Conservation (phyloP, 2,888 invertebrate species). For the Chaetoderma sp. region DNA sequence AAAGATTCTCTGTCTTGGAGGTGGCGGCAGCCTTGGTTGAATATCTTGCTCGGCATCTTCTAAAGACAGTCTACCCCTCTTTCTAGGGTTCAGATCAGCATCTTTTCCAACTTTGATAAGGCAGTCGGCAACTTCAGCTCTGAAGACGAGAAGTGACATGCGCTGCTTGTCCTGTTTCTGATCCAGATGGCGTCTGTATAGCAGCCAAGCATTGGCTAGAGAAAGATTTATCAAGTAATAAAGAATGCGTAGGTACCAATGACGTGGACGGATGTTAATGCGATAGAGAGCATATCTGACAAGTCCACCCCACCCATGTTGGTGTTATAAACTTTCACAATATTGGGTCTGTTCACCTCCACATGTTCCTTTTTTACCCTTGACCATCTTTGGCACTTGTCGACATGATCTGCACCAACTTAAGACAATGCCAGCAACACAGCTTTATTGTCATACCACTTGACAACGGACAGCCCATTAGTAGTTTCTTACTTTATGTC, state of each 20-base stretch:
- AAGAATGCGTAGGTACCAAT: conserved; percentile 20
- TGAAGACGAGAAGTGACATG: conserved; percentile 5
- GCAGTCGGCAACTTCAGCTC: background rate
- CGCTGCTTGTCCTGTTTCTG: background rate
- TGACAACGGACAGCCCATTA: conserved; percentile 24
- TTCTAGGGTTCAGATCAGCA: background rate
- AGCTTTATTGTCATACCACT: conserved; percentile 40
- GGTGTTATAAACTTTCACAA: conserved; percentile 16
- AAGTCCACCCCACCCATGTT: conserved; percentile 24
- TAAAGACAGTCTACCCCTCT: background rate
- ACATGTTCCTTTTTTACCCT: conserved; percentile 12
- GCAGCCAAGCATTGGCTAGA: conserved; percentile 19
- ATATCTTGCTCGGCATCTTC: too few relatives aligned
- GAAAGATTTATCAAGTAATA: conserved; percentile 4
- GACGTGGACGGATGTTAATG: background rate
- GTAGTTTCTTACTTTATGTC: conserved; percentile 27
- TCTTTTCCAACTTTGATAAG: background rate
- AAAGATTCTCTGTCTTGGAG: background rate
- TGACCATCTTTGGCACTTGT: conserved; percentile 19
- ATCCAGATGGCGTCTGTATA: conserved; percentile 5
- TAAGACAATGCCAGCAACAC: conserved; percentile 33
- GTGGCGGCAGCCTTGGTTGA: background rate
- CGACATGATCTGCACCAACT: conserved; percentile 29
- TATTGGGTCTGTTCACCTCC: background rate
- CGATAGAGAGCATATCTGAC: conserved; percentile 9